Evolutionary conservation across 2,113 vertebrate species (phyloP).

Genomic region (Tachysurus fulvidraco): DNA sequence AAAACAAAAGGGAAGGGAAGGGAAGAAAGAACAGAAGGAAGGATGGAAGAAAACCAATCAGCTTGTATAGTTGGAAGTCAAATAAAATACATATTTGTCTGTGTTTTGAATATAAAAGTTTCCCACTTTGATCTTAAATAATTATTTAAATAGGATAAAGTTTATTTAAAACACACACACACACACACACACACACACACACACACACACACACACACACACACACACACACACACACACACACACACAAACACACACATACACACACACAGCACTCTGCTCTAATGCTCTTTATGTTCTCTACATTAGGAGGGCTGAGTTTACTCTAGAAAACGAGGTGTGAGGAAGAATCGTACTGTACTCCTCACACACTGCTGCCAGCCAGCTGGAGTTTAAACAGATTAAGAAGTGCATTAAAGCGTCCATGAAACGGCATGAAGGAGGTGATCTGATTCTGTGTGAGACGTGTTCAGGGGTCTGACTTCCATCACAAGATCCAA

Average conservation of each 20-base stretch:
- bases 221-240: background rate
- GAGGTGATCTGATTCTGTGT: background rate
- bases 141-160: background rate
- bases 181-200: background rate
- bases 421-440: background rate
- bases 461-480: background rate
- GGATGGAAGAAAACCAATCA: background rate
- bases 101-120: background rate
- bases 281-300: background rate
- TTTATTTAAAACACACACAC: background rate
- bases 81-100: background rate
- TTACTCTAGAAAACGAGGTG: background rate
- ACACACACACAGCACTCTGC: background rate
- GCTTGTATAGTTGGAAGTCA: background rate
- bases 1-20: background rate
- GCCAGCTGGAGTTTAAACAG: constrained; percentile 5
- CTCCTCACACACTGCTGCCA: background rate
- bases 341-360: background rate
- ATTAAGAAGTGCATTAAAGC: constrained; percentile 27
- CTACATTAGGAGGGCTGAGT: background rate
- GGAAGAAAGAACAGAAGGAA: background rate
- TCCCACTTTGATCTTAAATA: background rate
- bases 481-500: background rate
- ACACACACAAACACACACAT: background rate
- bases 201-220: background rate